Conservation (phyloP, 2,113 vertebrate genomes). For the Xenotilapia longispinis region DNA sequence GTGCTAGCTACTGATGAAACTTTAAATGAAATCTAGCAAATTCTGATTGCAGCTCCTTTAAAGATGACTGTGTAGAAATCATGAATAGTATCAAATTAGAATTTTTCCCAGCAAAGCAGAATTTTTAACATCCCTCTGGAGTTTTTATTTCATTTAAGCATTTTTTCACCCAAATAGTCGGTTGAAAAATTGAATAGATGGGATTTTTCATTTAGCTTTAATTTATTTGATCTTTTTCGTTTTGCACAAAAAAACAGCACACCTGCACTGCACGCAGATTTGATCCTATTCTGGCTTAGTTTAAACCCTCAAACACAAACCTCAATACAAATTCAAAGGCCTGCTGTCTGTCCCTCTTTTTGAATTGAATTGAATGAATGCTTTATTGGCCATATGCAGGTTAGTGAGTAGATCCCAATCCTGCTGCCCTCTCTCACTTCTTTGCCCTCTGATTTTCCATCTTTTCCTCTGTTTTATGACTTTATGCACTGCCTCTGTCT, state of each 20-base stretch:
- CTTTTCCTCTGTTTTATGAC: not conserved
- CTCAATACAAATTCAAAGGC: constrained; percentile 29
- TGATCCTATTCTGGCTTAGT: constrained; percentile 34
- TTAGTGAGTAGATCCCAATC: constrained; percentile 7
- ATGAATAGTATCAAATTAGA: not conserved
- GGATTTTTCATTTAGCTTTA: not conserved
- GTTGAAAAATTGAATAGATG: not conserved
- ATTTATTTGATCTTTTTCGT: not conserved
- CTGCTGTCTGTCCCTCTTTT: constrained; percentile 3
- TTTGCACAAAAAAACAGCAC: not conserved
- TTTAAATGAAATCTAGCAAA: not conserved
- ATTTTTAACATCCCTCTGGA: not conserved
- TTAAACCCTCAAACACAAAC: constrained; percentile 35
- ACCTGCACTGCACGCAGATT: not conserved
- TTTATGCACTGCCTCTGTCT: not conserved
- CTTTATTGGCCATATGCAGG: no score
- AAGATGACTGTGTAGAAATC: not conserved
- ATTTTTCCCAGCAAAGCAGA: not conserved
- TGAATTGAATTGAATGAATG: no score
- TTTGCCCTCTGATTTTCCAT: not conserved
- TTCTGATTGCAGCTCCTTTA: not conserved
- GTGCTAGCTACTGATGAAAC: not conserved
- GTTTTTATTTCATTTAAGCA: not conserved
- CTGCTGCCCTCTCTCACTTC: constrained; percentile 1
- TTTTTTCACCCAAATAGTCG: not conserved